phyloP scores from a whole-genome alignment of 2,113 vertebrate species.

The Forbesichthys papilliferus region DNA sequence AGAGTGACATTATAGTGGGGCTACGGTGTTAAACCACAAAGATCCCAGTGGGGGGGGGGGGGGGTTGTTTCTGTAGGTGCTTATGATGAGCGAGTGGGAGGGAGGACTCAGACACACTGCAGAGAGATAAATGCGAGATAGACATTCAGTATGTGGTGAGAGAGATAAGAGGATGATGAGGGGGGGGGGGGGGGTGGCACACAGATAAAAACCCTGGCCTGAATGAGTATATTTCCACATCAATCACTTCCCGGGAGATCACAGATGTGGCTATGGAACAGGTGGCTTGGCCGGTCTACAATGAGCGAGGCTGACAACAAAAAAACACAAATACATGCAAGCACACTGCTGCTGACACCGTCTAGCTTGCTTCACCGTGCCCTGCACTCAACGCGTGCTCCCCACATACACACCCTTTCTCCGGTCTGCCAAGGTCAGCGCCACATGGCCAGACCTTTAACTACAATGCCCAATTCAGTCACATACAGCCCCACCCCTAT shows the following conservation, averaged over 20 bases:
- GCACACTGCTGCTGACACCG: constrained; percentile 41
- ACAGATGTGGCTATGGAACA: constrained; percentile 81
- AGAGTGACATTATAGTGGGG: constrained; percentile 39
- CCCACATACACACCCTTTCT: too few species aligned
- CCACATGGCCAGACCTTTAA: too few species aligned
- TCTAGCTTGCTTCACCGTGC: constrained; percentile 15
- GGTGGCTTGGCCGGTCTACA: constrained; percentile 81
- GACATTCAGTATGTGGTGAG: constrained; percentile 53
- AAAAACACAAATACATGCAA: constrained; percentile 49
- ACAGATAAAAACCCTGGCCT: constrained; percentile 63
- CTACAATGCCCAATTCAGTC: too few species aligned
- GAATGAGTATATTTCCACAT: constrained; percentile 84
- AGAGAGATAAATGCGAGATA: constrained; percentile 41
- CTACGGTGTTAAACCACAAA: constrained; percentile 48
- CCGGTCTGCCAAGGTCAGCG: too few species aligned
- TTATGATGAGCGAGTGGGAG: not conserved
- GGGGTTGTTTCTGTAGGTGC: not conserved
- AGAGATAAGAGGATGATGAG: constrained; percentile 50
- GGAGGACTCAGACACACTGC: not conserved
- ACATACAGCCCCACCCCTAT: too few species aligned
- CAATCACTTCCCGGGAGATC: constrained; percentile 81
- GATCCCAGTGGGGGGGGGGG: constrained; percentile 21
- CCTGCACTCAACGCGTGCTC: not conserved
- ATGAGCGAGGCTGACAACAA: constrained; percentile 69
- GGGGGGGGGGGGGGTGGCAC: constrained; percentile 43